These are phyloP conservation scores for Vulpes vulpes DNA, from an alignment of 2,113 vertebrate species.

Conservation along the genomic window DNA sequence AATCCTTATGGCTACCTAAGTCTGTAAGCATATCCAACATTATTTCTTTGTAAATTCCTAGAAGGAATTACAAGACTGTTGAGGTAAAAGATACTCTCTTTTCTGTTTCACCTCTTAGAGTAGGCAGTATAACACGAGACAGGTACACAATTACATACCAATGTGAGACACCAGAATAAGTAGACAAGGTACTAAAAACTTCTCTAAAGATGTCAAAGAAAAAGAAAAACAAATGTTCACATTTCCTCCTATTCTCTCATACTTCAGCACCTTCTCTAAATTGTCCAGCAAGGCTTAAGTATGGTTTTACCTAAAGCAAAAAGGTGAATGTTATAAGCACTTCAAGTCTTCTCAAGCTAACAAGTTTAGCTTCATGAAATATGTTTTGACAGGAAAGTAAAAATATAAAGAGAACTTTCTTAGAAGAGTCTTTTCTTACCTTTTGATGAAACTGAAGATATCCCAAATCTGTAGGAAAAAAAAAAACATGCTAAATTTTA, in stretches of 20 bases:
- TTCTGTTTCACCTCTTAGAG: not conserved
- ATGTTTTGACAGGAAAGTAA: slow-evolving; percentile 13
- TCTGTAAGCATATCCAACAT: slow-evolving; percentile 31
- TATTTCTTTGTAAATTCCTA: slow-evolving; percentile 39
- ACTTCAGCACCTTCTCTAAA: slow-evolving; percentile 53
- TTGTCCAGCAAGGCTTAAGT: slow-evolving; percentile 4
- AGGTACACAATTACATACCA: slow-evolving; percentile 41
- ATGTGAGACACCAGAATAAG: slow-evolving; percentile 38
- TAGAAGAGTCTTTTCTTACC: slow-evolving; percentile 83
- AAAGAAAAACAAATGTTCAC: slow-evolving; percentile 42
- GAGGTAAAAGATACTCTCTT: not conserved
- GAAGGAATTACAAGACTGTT: not conserved
- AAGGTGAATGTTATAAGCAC: not conserved
- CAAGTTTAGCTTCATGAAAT: slow-evolving; percentile 4
- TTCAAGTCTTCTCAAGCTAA: slow-evolving; percentile 35
- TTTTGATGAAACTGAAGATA: slow-evolving; percentile 87
- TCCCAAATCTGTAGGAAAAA: slow-evolving; percentile 85
- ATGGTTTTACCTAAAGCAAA: slow-evolving; percentile 54
- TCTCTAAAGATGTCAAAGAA: slow-evolving; percentile 44
- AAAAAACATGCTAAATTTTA: slow-evolving; percentile 77
- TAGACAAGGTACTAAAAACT: slow-evolving; percentile 7
- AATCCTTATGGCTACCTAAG: slow-evolving; percentile 4
- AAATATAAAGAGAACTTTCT: slow-evolving; percentile 40
- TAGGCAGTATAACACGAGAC: not conserved
- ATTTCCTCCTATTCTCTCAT: not conserved